Percentiles rank a stretch among this genome's conserved stretches.
phyloP scores from a whole-genome alignment of 2,113 vertebrate species.

The Helogale parvula region DNA sequence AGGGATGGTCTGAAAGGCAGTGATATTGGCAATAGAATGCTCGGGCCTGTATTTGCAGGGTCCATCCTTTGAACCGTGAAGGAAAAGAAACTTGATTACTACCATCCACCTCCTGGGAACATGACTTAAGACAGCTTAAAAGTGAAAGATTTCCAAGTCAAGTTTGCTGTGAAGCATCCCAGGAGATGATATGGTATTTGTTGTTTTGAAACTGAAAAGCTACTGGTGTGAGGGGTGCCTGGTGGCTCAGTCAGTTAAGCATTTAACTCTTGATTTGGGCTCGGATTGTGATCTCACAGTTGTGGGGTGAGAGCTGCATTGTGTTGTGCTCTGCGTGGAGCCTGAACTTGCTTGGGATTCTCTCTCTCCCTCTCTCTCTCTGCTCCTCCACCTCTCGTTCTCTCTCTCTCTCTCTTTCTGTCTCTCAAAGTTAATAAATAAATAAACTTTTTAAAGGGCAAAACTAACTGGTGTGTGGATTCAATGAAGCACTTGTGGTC shows the following conservation, averaged over 20 bases:
- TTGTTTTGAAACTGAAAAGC: neutral
- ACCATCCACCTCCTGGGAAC: neutral
- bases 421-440: too few relatives aligned
- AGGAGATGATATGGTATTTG: neutral
- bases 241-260: too few relatives aligned
- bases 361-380: too few relatives aligned
- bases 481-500: neutral
- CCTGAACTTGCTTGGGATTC: too few relatives aligned
- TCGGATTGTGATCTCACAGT: too few relatives aligned
- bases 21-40: constrained; percentile 86
- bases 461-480: neutral
- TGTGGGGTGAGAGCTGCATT: too few relatives aligned
- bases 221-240: neutral
- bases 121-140: neutral
- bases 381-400: too few relatives aligned
- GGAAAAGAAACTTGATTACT: neutral
- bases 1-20: accelerated
- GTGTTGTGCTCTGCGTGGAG: too few relatives aligned
- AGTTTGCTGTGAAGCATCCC: neutral
- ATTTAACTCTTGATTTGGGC: too few relatives aligned
- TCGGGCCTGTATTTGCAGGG: constrained; percentile 88
- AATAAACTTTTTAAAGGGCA: too few relatives aligned
- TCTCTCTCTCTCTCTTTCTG: too few relatives aligned
- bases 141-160: neutral
- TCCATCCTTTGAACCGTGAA: constrained; percentile 86